phyloP scores from a whole-genome alignment of 1,140 invertebrate genomes.

The Aphelinus certus region DNA sequence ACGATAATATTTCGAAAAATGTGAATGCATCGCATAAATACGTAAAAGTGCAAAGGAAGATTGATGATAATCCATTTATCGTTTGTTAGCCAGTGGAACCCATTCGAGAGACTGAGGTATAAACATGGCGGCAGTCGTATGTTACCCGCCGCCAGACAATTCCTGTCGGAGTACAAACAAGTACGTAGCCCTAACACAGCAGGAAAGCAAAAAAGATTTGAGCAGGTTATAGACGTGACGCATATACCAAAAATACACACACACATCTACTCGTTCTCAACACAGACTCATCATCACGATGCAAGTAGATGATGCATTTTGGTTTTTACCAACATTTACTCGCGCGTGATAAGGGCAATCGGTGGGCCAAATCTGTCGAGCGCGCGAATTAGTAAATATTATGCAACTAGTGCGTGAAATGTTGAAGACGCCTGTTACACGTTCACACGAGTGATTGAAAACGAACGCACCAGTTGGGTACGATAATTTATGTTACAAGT shows the following conservation, averaged over 20 bases:
- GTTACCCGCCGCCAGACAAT: slow-evolving; percentile 64
- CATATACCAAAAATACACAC: too few species aligned
- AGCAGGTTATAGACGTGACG: too few species aligned
- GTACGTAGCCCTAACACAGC: slow-evolving; percentile 67
- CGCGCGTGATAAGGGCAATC: slow-evolving; percentile 45
- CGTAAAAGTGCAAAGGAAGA: slow-evolving; percentile 45
- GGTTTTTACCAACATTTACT: slow-evolving; percentile 54
- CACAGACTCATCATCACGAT: slow-evolving; percentile 22
- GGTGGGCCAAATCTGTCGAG: slow-evolving; percentile 24
- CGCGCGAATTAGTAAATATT: not conserved
- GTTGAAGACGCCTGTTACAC: too few species aligned
- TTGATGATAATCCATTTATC: slow-evolving; percentile 65
- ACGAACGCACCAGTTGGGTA: too few species aligned
- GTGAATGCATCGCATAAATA: slow-evolving; percentile 31
- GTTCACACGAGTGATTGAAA: too few species aligned
- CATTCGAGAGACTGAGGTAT: slow-evolving; percentile 75
- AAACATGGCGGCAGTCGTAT: slow-evolving; percentile 65
- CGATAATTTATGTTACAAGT: too few species aligned
- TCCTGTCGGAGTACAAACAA: slow-evolving; percentile 73
- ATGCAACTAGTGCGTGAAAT: too few species aligned
- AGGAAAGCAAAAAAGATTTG: slow-evolving; percentile 32
- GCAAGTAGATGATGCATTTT: slow-evolving; percentile 59
- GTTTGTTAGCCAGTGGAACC: slow-evolving; percentile 77
- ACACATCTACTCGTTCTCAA: slow-evolving; percentile 4
- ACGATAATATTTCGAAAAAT: not conserved